A percentile compares a stretch with the other conserved stretches of the same genome.
phyloP scores from a whole-genome alignment of 2,888 invertebrate species.

The Anoplius nigerrimus region DNA sequence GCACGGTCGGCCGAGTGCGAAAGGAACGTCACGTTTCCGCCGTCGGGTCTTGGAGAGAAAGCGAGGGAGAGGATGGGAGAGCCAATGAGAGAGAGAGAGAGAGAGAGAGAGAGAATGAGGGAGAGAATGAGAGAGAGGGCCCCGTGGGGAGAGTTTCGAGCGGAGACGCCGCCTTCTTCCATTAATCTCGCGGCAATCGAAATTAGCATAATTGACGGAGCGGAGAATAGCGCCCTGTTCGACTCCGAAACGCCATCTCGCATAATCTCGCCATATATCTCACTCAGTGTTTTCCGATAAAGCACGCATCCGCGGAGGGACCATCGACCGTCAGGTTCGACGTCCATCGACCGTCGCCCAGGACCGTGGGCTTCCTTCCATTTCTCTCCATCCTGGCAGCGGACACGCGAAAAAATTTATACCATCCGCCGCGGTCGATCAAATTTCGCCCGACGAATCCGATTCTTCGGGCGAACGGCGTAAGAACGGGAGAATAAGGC shows the following conservation, averaged over 20 bases:
- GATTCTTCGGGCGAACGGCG: background rate
- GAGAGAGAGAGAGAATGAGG: no score
- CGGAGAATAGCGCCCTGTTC: conserved; percentile 72
- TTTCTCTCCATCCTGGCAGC: background rate
- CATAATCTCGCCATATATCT: conserved; percentile 73
- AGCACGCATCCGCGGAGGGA: conserved; percentile 63
- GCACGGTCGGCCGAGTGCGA: conserved; percentile 59
- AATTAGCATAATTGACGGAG: conserved; percentile 75
- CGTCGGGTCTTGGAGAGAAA: conserved; percentile 48
- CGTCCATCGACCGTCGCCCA: conserved; percentile 31
- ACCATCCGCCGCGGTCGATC: no score
- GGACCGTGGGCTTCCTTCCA: conserved; percentile 1
- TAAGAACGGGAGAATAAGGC: background rate
- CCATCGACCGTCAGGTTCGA: conserved; percentile 48
- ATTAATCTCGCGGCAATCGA: conserved; percentile 74
- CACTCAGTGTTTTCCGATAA: conserved; percentile 71
- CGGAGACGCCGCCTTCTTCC: conserved; percentile 67
- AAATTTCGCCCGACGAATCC: background rate
- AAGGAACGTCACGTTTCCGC: conserved; percentile 62
- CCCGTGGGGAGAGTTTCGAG: conserved; percentile 9
- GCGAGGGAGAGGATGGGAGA: no score
- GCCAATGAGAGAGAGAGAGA: no score
- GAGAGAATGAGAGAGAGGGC: no score
- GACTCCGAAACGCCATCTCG: conserved; percentile 71
- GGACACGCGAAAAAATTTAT: background rate